Evolutionary conservation across 92 coral and sea anemone species (phyloP), one percentile per base, ranked within the genome.

Genomic region (Hydrozoanthus gracilis): DNA sequence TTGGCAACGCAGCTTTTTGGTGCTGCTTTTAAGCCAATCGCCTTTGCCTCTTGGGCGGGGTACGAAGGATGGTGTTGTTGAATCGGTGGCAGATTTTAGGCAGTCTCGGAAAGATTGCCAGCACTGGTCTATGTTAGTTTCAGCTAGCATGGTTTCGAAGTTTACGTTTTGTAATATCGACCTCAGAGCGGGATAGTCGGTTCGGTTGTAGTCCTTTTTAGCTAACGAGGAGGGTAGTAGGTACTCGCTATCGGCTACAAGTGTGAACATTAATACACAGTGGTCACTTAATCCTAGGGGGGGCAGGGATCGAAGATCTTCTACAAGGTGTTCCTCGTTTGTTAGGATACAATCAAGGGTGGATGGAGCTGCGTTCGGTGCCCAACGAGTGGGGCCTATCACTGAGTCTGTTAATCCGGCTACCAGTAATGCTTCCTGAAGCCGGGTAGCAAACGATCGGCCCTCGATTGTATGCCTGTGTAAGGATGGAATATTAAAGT

Each of bases 311-410:
- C 5, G 9, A 20, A 20, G 70, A n/a, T 64, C n/a, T 13, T 13
- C n/a, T 5, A 20, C 70, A 5, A 64, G 70, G 4, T 64, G n/a
- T 64, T 4, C 70, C 70, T 64, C 70, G 18, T 64, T 64, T 4
- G 70, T n/a, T 4, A 64, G n/a, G 70, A 64, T 64, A 20, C 70
- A 64, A 20, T 64, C 70, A n/a, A 64, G 70, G 18, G 70, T 8
- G n/a, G 70, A 64, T 4, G 70, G 70, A 20, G 70, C 7, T 13
- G n/a, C 9, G 70, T 64, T 64, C 18, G 70, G 70, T 64, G n/a
- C 70, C 70, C 70, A 64, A 4, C 70, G 70, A 20, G 70, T 64
- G 70, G 70, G 70, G 18, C 70, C 70, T n/a, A n/a, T n/a, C n/a
- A n/a, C n/a, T n/a, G n/a, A n/a, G n/a, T n/a, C n/a, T n/a, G n/a